Percentiles rank a stretch among this genome's conserved stretches.
These are phyloP conservation scores for Helicoverpa assulta DNA, from an alignment of 2,888 invertebrate species.

Conservation along the genomic window DNA sequence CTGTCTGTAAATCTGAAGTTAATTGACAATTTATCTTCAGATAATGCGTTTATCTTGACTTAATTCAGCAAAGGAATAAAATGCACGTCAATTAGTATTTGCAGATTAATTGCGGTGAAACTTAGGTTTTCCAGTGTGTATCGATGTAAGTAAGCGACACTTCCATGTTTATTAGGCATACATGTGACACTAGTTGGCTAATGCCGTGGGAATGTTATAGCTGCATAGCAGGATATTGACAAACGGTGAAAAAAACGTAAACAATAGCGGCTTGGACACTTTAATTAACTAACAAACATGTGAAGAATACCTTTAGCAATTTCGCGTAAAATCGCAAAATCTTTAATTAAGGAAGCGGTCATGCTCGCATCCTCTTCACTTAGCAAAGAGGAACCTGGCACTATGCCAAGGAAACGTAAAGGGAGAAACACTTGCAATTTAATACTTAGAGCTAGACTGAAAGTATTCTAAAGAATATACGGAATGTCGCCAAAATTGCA, in stretches of 20 bases:
- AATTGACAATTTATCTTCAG: conserved; percentile 1
- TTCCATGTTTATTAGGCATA: neutral
- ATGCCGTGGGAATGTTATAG: conserved; percentile 25
- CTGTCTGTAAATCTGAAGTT: conserved; percentile 16
- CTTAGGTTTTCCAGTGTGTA: neutral
- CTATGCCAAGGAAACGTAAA: conserved; percentile 24
- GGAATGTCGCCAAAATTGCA: neutral
- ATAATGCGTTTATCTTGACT: neutral
- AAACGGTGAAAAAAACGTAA: conserved; percentile 28
- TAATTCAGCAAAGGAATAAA: conserved; percentile 12
- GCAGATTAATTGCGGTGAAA: no score
- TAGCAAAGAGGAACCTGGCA: conserved; percentile 28
- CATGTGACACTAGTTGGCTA: conserved; percentile 1
- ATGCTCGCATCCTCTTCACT: conserved; percentile 38
- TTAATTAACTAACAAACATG: conserved; percentile 14
- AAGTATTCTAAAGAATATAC: neutral
- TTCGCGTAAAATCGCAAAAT: conserved; percentile 28
- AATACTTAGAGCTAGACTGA: conserved; percentile 14
- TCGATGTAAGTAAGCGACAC: neutral
- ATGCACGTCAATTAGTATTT: neutral
- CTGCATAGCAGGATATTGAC: conserved; percentile 40
- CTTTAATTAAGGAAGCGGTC: conserved; percentile 38
- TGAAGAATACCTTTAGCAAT: conserved; percentile 18
- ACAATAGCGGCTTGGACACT: conserved; percentile 32
- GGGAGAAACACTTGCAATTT: conserved; percentile 13